phyloP scores from a whole-genome alignment of 2,797 vertebrate genomes.

The Cottoperca gobio region DNA sequence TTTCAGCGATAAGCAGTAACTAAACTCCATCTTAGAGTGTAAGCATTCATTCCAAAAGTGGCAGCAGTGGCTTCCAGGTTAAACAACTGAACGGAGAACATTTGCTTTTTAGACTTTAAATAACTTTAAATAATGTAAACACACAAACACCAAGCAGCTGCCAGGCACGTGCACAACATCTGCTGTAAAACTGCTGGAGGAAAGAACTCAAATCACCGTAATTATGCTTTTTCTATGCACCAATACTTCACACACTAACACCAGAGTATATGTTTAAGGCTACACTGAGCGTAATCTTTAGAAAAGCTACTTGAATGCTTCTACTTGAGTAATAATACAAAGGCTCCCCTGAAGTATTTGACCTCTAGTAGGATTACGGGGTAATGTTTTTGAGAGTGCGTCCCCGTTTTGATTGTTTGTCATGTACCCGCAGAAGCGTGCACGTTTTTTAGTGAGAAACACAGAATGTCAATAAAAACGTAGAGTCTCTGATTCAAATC shows the following conservation, averaged over 20 bases:
- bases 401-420: background rate
- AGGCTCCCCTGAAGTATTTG: background rate
- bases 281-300: background rate
- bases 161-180: background rate
- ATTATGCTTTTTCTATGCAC: background rate
- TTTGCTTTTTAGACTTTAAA: background rate
- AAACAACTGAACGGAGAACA: constrained; percentile 26
- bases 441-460: too few relatives aligned
- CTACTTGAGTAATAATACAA: background rate
- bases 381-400: background rate
- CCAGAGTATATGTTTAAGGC: background rate
- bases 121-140: constrained; percentile 9
- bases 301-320: background rate
- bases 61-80: background rate
- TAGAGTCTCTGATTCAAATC: too few relatives aligned
- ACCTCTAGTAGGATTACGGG: background rate
- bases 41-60: constrained; percentile 11
- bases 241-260: background rate
- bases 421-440: background rate
- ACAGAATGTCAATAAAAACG: too few relatives aligned
- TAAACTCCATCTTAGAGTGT: constrained; percentile 30
- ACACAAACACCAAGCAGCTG: background rate
- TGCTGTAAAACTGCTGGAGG: background rate
- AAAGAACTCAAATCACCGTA: background rate
- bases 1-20: constrained; percentile 59